These are phyloP conservation scores for Poliocrania exsul DNA, from an alignment of 2,797 vertebrate species.

Conservation along the genomic window DNA sequence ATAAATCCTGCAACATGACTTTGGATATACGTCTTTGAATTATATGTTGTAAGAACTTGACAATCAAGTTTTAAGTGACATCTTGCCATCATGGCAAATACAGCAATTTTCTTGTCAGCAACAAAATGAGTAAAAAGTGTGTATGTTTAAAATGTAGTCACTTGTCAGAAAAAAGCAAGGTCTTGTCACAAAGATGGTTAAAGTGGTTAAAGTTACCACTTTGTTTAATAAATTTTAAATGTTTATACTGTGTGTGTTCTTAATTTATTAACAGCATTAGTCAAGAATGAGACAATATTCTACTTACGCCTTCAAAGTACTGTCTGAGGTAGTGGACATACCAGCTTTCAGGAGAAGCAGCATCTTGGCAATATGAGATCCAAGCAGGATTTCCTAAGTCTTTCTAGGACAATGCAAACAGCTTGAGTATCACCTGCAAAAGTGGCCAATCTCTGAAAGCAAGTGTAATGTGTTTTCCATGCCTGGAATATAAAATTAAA, in stretches of 20 bases:
- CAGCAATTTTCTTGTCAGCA: slow-evolving; percentile 23
- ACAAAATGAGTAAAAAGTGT: background rate
- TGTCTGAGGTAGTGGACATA: background rate
- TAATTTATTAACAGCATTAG: background rate
- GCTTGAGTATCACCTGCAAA: background rate
- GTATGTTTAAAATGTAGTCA: background rate
- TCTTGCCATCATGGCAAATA: background rate
- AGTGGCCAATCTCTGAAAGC: background rate
- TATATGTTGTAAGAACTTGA: background rate
- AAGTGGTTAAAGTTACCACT: background rate
- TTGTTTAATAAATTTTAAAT: background rate
- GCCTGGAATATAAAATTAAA: background rate
- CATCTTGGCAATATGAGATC: background rate
- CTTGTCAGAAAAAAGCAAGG: slow-evolving; percentile 4
- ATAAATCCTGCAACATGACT: background rate
- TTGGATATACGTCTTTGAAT: slow-evolving; percentile 4
- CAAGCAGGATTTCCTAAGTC: background rate
- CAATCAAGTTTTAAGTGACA: background rate
- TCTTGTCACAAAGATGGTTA: slow-evolving; percentile 6
- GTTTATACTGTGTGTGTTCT: background rate
- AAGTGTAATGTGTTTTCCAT: background rate
- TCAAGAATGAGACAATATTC: background rate
- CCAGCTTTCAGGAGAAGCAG: background rate
- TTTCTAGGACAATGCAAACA: background rate
- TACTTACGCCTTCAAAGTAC: background rate